Conservation (phyloP, 2,888 invertebrate genomes). For the Drosophila stalkeri region DNA sequence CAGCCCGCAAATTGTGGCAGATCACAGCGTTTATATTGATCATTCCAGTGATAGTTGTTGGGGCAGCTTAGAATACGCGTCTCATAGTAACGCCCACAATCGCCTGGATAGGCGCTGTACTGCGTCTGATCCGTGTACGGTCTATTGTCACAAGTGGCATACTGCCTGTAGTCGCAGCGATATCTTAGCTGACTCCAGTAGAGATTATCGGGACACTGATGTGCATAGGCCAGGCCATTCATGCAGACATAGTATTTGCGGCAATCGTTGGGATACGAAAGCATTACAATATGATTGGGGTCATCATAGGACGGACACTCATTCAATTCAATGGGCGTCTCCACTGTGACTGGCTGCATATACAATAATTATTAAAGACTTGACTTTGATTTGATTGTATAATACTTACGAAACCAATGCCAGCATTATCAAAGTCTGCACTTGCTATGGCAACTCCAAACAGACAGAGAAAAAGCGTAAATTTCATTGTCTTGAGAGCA, state of each 20-base stretch:
- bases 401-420: slow-evolving; percentile 29
- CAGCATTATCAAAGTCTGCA: neutral
- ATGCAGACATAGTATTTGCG: slow-evolving; percentile 77
- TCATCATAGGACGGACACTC: slow-evolving; percentile 71
- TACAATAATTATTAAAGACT: neutral
- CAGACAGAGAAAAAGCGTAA: slow-evolving; percentile 27
- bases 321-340: slow-evolving; percentile 6
- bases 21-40: slow-evolving; percentile 64
- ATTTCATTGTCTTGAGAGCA: slow-evolving; percentile 21
- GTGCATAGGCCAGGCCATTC: slow-evolving; percentile 59
- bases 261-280: slow-evolving; percentile 73
- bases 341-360: slow-evolving; percentile 5
- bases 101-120: slow-evolving; percentile 62
- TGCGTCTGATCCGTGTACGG: neutral
- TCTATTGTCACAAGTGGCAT: slow-evolving; percentile 58
- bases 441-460: slow-evolving; percentile 4
- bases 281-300: slow-evolving; percentile 63
- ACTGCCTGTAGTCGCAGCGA: slow-evolving; percentile 75
- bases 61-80: slow-evolving; percentile 62
- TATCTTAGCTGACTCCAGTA: slow-evolving; percentile 74
- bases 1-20: slow-evolving; percentile 66
- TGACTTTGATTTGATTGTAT: fast-evolving
- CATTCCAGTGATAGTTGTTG: slow-evolving; percentile 69
- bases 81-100: slow-evolving; percentile 78
- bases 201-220: slow-evolving; percentile 69